These are phyloP conservation scores for Pseudomugil tenellus DNA, from an alignment of 2,797 vertebrate species.

Conservation along the genomic window DNA sequence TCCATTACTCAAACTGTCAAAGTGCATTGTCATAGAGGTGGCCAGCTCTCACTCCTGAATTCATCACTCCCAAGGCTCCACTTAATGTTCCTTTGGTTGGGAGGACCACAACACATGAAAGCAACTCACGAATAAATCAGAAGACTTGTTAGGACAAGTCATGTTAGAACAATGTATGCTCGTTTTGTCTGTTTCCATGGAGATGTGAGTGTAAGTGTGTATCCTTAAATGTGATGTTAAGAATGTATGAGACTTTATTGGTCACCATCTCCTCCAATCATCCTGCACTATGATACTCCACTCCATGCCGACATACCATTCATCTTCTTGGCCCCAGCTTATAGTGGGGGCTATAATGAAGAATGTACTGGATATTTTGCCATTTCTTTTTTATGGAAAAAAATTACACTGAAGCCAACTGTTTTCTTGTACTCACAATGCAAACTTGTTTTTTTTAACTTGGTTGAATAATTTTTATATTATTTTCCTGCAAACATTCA, in stretches of 20 bases:
- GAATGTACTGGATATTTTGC: constrained; percentile 32
- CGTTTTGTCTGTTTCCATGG: constrained; percentile 5
- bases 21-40: constrained; percentile 61
- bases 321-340: background rate
- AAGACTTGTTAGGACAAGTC: background rate
- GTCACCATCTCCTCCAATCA: constrained; percentile 6
- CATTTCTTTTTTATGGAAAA: constrained; percentile 17
- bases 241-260: constrained; percentile 9
- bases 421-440: constrained; percentile 10
- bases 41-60: constrained; percentile 22
- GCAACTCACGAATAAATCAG: constrained; percentile 42
- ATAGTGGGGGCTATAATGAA: background rate
- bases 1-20: constrained; percentile 44
- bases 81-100: constrained; percentile 7
- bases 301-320: background rate
- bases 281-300: background rate
- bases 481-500: background rate
- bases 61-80: constrained; percentile 1
- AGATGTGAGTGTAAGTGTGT: background rate
- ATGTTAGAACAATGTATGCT: constrained; percentile 3
- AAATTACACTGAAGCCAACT: constrained; percentile 2
- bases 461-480: background rate
- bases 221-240: constrained; percentile 9
- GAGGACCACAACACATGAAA: background rate
- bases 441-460: constrained; percentile 9